These are phyloP conservation scores for Oxycera nigricornis DNA, from an alignment of 2,888 invertebrate species.

Conservation along the genomic window DNA sequence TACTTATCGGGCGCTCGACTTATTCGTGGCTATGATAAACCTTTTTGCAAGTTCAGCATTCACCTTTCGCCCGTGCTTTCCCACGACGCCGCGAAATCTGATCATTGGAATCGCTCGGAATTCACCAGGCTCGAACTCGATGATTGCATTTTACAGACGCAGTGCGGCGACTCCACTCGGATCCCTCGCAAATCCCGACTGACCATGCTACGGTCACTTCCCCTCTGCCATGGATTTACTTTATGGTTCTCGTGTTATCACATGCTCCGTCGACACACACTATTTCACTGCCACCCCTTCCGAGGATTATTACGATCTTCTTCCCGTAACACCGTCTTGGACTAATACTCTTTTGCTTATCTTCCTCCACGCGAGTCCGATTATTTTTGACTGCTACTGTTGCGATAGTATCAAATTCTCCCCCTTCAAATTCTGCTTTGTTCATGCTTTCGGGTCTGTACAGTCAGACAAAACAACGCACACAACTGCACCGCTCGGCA, in stretches of 20 bases:
- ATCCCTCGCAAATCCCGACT: constrained; percentile 13
- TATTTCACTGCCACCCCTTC: background rate
- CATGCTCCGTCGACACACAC: constrained; percentile 9
- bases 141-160: constrained; percentile 18
- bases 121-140: constrained; percentile 5
- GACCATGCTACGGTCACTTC: too few relatives aligned
- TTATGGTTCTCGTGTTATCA: constrained; percentile 23
- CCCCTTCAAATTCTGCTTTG: background rate
- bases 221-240: too few relatives aligned
- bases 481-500: background rate
- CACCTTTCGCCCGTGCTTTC: too few relatives aligned
- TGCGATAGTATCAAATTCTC: background rate
- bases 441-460: constrained; percentile 1
- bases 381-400: background rate
- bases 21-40: background rate
- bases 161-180: constrained; percentile 29
- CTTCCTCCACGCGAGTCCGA: background rate
- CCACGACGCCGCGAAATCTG: constrained; percentile 18
- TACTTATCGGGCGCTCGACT: background rate
- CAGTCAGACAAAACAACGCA: background rate
- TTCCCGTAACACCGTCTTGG: background rate
- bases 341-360: background rate
- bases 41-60: background rate
- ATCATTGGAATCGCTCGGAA: constrained; percentile 22
- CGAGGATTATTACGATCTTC: too few relatives aligned